Percentiles rank a stretch among this genome's conserved stretches.
phyloP scores from a whole-genome alignment of 1,140 invertebrate genomes.

The Goniozus legneri region DNA sequence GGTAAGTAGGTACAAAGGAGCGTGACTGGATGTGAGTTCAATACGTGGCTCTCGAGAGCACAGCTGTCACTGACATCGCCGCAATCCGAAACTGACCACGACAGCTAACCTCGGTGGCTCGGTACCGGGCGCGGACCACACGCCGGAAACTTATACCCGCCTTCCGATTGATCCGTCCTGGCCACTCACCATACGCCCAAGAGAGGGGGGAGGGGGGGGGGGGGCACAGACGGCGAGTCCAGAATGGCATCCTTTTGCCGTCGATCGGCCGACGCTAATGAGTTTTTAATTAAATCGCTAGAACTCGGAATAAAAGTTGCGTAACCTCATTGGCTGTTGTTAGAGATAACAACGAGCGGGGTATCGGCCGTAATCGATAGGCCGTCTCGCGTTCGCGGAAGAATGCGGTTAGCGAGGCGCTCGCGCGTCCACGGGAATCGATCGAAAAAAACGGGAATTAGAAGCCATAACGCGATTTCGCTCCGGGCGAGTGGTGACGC shows the following conservation, averaged over 20 bases:
- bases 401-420: background rate
- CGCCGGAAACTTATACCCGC: constrained; percentile 52
- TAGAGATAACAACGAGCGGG: too few species aligned
- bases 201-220: background rate
- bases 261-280: constrained; percentile 10
- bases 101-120: constrained; percentile 46
- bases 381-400: background rate
- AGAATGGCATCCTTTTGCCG: too few species aligned
- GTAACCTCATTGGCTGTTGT: too few species aligned
- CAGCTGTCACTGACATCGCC: constrained; percentile 52
- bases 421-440: background rate
- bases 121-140: constrained; percentile 38
- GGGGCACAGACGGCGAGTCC: background rate
- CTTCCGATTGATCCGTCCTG: constrained; percentile 53
- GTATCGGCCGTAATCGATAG: background rate
- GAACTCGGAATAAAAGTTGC: too few species aligned
- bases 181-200: constrained; percentile 33
- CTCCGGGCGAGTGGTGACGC: background rate
- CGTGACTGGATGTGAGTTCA: constrained; percentile 50
- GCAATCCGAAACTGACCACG: constrained; percentile 54
- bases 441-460: constrained; percentile 14
- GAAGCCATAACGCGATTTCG: constrained; percentile 14
- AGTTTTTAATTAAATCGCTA: too few species aligned
- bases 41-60: constrained; percentile 48
- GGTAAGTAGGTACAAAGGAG: constrained; percentile 53